A percentile compares a stretch with the other conserved stretches of the same genome.
phyloP scores from a whole-genome alignment of 2,113 vertebrate genomes.

The Chaetops frenatus region DNA sequence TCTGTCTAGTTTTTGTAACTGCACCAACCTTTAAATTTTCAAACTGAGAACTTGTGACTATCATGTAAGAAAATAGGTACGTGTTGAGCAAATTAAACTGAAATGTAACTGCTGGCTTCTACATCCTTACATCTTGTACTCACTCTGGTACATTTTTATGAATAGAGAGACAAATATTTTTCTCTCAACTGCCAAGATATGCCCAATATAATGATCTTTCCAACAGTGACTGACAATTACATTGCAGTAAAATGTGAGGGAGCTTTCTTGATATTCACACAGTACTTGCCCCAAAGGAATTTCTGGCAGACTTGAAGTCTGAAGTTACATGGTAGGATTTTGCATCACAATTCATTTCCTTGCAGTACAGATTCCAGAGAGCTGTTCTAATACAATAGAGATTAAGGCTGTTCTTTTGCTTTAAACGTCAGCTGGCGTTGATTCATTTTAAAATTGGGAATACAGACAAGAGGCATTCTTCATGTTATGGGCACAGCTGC shows the following conservation, averaged over 20 bases:
- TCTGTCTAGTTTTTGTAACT: not conserved
- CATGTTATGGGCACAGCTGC: not conserved
- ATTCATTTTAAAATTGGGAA: not conserved
- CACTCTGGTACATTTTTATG: not conserved
- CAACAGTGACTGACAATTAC: not conserved
- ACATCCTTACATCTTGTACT: not conserved
- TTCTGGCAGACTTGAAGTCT: not conserved
- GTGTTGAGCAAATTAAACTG: not conserved
- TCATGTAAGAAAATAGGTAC: not conserved
- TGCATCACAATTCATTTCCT: not conserved
- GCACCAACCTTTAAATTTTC: not conserved
- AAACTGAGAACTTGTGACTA: not conserved
- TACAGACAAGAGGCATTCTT: not conserved
- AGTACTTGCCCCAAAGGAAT: not conserved
- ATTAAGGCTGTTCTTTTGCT: constrained; percentile 1
- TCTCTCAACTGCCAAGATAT: not conserved
- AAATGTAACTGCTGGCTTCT: not conserved
- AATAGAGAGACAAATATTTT: not conserved
- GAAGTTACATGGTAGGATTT: not conserved
- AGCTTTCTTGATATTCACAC: not conserved
- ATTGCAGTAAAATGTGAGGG: not conserved
- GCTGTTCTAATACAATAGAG: not conserved
- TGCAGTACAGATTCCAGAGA: not conserved
- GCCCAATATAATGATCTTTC: not conserved
- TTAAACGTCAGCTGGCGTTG: not conserved